phyloP scores from a whole-genome alignment of 2,797 vertebrate species.

The Hylomyscus alleni region DNA sequence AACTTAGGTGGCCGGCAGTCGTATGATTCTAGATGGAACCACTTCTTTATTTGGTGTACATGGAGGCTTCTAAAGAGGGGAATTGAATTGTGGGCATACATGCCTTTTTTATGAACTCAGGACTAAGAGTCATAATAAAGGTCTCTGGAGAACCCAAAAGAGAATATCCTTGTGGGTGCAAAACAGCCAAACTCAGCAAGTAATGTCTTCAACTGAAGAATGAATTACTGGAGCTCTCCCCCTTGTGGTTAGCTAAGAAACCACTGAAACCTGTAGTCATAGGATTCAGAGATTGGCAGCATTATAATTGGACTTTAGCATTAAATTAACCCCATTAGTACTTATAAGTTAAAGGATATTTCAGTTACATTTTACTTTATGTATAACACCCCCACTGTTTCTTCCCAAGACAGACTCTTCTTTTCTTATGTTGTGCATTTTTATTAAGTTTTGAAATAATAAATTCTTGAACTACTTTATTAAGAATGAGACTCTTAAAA shows the following conservation, averaged over 20 bases:
- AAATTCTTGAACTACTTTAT: neutral
- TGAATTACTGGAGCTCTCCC: neutral
- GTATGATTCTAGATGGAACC: neutral
- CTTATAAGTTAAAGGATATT: neutral
- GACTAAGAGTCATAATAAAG: neutral
- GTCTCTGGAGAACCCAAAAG: neutral
- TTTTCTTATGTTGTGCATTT: neutral
- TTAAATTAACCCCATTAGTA: neutral
- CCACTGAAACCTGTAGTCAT: neutral
- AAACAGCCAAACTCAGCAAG: neutral
- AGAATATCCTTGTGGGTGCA: neutral
- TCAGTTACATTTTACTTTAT: neutral
- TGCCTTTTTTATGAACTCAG: neutral
- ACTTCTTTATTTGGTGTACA: neutral
- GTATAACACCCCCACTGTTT: neutral
- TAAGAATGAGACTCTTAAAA: slow-evolving; percentile 22
- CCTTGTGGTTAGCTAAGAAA: neutral
- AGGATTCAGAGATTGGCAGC: neutral
- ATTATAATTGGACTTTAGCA: neutral
- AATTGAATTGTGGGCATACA: neutral
- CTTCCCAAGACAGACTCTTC: neutral
- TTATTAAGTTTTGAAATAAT: neutral
- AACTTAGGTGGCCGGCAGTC: neutral
- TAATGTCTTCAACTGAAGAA: neutral
- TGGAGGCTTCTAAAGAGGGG: neutral